Base-by-base conservation (phyloP, 1,140 invertebrate genomes). In the Hyposmocoma kahamanoa region DNA sequence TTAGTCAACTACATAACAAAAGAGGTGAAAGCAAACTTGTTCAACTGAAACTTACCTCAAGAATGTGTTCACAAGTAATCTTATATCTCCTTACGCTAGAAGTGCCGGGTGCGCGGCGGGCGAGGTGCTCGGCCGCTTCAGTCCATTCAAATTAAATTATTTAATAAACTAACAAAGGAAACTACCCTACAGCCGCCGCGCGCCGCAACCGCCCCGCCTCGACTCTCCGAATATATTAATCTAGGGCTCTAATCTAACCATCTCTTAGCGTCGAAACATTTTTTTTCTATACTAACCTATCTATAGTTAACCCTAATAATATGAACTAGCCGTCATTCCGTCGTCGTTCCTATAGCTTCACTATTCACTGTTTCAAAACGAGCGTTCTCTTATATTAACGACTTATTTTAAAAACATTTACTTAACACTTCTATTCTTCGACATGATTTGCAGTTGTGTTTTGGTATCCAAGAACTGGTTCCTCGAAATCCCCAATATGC, bases 101-200 rank as follows among this genome's bases (percentile, higher is more conserved):
- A n/a, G n/a, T n/a, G 63, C 49, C 28, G 28, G 28, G 28, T 10
- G 10, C 13, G 10, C 13, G 36, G 19, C 20, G 20, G 3, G 66
- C 13, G 53, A 30, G 48, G 42, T 65, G 70, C 66, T 47, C 32
- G 61, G 51, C 64, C 55, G 61, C 56, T 20, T 50, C 57, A 85
- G 82, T 85, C 82, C 77, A 70, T 73, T 76, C 68, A 83, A 85
- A 85, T 82, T 82, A 85, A 85, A 85, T 83, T 82, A 84, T 82
- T 77, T 77, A 85, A 80, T 80, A 85, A 83, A 85, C 78, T 84
- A 85, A 82, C 66, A 76, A 77, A 83, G 74, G 77, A 83, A 77
- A 74, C 77, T 85, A 85, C 63, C 67, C 79, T 83, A 82, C 71
- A 73, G 76, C 62, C 63, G 64, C 50, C 69, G 20, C 26, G 32